Conservation (phyloP, 2,797 vertebrate species). For the Microtus obscurus region DNA sequence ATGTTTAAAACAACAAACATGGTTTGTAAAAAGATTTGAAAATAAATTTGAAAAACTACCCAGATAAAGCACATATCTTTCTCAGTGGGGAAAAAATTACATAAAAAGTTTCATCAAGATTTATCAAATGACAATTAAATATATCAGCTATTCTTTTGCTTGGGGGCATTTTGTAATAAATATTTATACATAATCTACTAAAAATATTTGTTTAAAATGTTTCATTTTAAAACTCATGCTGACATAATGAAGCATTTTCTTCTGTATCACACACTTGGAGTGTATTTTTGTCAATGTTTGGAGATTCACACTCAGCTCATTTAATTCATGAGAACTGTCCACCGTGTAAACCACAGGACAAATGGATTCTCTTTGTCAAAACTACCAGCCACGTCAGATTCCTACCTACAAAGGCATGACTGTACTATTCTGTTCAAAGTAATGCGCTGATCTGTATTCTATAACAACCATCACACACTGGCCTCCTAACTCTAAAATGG, state of each 20-base stretch:
- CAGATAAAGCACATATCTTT: background rate
- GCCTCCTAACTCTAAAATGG: conserved; percentile 15
- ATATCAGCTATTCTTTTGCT: conserved; percentile 2
- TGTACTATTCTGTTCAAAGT: background rate
- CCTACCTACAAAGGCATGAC: background rate
- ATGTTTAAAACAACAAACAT: background rate
- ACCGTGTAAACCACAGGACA: background rate
- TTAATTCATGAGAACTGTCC: background rate
- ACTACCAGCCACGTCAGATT: background rate
- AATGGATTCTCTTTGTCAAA: conserved; percentile 39
- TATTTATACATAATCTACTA: conserved; percentile 16
- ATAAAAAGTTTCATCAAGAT: background rate
- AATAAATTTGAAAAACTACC: background rate
- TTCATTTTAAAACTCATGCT: conserved; percentile 19
- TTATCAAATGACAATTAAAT: conserved; percentile 48
- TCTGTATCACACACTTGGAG: background rate
- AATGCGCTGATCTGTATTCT: background rate
- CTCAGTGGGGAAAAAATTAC: background rate
- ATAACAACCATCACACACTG: background rate
- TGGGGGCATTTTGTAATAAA: conserved; percentile 11
- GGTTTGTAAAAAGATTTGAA: background rate
- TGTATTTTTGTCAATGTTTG: background rate
- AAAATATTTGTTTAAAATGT: conserved; percentile 46
- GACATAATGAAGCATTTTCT: conserved; percentile 7
- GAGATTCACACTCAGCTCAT: background rate